Base-by-base conservation (phyloP, 2,888 invertebrate genomes). In the Drosophila parthenogenetica region DNA sequence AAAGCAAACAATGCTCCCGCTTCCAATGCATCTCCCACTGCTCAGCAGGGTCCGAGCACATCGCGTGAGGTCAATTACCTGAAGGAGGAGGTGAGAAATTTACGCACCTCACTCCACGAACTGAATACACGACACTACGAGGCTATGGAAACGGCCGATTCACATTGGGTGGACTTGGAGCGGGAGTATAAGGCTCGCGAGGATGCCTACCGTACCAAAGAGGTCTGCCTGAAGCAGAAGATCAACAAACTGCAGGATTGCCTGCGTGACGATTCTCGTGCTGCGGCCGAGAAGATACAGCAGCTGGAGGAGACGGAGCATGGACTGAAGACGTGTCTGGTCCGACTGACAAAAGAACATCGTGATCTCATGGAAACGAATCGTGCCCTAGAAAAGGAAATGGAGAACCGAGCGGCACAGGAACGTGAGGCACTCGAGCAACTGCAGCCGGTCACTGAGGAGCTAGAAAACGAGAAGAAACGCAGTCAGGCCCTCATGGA, bases 101-200 rank as follows among this genome's bases (percentile, higher is more conserved):
- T 92, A 49, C 91, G 90, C 40, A 90, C 77, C 71, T 91, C 87
- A 90, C 93, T 91, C 69, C 93, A 94, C 49, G 94, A 94, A 37
- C 92, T 95, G 67, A 95, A 95, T 88, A 92, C 94, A 1, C 94
- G 95, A 0, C 96, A 96, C 83, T 93, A 95, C 81, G 94, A 95
- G 85, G 95, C 95, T 81, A 90, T 96, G 87, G 95, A 95, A 62
- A 94, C 95, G 65, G 95, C 95, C 0, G 95, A 96, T 71, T 94
- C 95, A 66, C 94, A 95, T 92, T 95, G 95, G 94, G 94, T 94
- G 0, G 95, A 95, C 81, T 93, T 95, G 93, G 95, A 95, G 86
- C 93, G 93, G 8, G 94, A 94, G 0, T 95, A 95, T 80, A 94
- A 95, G 90, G 93, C 93, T 80, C 94, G 93, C 77, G 94, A 95